Conservation (phyloP, 2,888 invertebrate genomes). For the Diaprepes abbreviatus region DNA sequence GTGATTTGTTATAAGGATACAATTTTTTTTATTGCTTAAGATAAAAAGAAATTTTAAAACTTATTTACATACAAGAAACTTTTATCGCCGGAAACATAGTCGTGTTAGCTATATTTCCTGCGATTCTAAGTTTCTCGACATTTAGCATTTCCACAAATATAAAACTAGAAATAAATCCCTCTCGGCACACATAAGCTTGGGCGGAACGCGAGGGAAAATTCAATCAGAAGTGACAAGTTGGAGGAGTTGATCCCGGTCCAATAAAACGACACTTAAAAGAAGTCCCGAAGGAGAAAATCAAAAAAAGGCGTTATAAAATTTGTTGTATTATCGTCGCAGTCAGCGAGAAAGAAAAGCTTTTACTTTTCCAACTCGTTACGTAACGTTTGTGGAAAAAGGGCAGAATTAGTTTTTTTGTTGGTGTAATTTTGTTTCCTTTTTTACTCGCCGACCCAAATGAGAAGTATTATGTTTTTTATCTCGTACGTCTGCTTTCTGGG, state of each 20-base stretch:
- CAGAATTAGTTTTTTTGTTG: background rate
- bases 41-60: no score
- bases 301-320: slow-evolving; percentile 45
- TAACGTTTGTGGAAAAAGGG: background rate
- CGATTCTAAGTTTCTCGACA: background rate
- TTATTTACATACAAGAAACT: no score
- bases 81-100: no score
- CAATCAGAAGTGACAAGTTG: slow-evolving; percentile 42
- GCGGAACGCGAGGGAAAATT: slow-evolving; percentile 35
- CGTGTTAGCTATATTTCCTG: background rate
- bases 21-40: no score
- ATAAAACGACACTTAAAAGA: slow-evolving; percentile 44
- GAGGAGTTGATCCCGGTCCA: slow-evolving; percentile 39
- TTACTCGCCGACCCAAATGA: no score
- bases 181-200: background rate
- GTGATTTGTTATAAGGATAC: no score
- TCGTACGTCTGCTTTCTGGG: no score
- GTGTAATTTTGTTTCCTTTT: no score
- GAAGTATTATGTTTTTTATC: no score
- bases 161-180: slow-evolving; percentile 19
- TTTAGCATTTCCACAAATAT: background rate
- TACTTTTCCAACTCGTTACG: slow-evolving; percentile 3
- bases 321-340: slow-evolving; percentile 42
- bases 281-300: slow-evolving; percentile 35
- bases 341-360: slow-evolving; percentile 25